Base-by-base conservation (phyloP, 2,113 vertebrate genomes). In the Pungitius pungitius region DNA sequence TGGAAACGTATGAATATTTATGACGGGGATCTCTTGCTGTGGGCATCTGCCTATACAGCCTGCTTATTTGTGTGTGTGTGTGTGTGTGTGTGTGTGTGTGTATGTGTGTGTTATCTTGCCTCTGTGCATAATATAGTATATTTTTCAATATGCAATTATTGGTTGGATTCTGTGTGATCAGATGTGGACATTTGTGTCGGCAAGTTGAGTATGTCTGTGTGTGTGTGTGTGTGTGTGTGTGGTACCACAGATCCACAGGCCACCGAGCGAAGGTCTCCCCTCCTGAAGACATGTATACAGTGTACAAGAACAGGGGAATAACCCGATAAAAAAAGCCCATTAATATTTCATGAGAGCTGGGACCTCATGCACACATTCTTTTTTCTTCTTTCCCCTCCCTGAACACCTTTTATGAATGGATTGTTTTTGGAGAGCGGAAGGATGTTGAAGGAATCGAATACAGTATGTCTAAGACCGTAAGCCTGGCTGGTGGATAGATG, bases 1-100 rank as follows among this genome's bases (percentile, higher is more conserved):
- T 73, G 70, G 64, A 75, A 70, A 75, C n/a, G 39, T 68, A 82
- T 89, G 78, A 87, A 89, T 90, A 90, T 90, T 84, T 80, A 87
- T 85, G 81, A 52, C 0, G 18, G 68, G n/a, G 58, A 54, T 73
- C 71, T 55, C 75, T 88, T 33, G 62, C 83, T 81, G 83, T 68
- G 69, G 73, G 60, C 81, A 88, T 75, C 84, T 91, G 82, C 72
- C 78, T 77, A 59, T 77, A 58, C 70, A 79, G 52, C 52, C 52
- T 55, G 52, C 52, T 54, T 83, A 61, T 66, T 40, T 57, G 54
- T 73, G 37, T 64, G 70, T 82, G 35, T 69, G 71, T 75, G 65
- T 70, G 39, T 75, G 67, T 71, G 67, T 7, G 26, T 72, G 75
- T 78, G 77, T 80, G 72, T 39, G 78, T 37, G 75, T 66, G 49